These are phyloP conservation scores for Xestia xanthographa DNA, from an alignment of 2,888 invertebrate species.

Conservation along the genomic window DNA sequence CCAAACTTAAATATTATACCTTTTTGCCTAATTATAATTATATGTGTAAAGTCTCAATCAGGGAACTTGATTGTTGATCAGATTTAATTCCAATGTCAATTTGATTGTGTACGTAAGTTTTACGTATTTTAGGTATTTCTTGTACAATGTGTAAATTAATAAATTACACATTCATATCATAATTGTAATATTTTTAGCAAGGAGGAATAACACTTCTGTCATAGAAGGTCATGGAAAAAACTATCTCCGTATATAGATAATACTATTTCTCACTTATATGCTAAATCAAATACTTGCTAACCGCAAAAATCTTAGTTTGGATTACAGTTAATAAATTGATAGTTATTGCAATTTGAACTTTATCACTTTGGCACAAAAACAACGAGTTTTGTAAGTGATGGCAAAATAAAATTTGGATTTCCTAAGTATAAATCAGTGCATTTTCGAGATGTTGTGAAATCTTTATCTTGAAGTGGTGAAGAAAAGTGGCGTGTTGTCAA, in stretches of 20 bases:
- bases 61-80: too few relatives aligned
- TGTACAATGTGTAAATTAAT: too few relatives aligned
- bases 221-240: constrained; percentile 16
- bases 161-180: too few relatives aligned
- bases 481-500: constrained; percentile 22
- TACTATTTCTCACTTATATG: constrained; percentile 33
- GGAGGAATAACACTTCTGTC: constrained; percentile 30
- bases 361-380: not conserved
- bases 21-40: too few relatives aligned
- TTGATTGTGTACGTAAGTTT: too few relatives aligned
- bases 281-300: constrained; percentile 15
- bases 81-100: too few relatives aligned
- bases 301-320: not conserved
- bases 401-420: not conserved
- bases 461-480: constrained; percentile 14
- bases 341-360: constrained; percentile 6
- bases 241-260: constrained; percentile 1
- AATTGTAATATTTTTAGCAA: not conserved
- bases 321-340: not conserved
- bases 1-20: too few relatives aligned
- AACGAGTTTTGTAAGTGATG: not conserved
- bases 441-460: constrained; percentile 8
- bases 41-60: too few relatives aligned
- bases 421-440: constrained; percentile 41
- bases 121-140: too few relatives aligned